Base-by-base conservation (phyloP, 2,888 invertebrate species). In the Toxonevra muliebris region DNA sequence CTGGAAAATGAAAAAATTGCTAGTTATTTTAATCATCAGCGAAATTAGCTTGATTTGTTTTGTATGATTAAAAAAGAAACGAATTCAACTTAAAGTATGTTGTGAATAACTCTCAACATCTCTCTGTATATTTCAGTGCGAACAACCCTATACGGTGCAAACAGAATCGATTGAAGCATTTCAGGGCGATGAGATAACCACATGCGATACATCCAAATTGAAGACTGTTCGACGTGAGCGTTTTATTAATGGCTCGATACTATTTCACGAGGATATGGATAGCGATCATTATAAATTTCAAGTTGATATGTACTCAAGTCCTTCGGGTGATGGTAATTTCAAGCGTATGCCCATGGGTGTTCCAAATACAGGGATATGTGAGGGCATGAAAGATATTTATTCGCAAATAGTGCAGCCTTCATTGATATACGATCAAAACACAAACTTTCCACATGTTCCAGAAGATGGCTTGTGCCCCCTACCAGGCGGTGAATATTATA, bases 351-450 rank as follows among this genome's bases (percentile, higher is more conserved):
- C 76, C 13, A 74, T 79, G 70, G 81, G 79, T 58, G 76, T 81
- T 12, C 82, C 81, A 0, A 76, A 71, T 40, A 80, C 80, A 0
- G 73, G 71, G 12, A 76, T 80, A 4, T 81, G 81, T 60, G 82
- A 81, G 11, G 80, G 77, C 43, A 77, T 81, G 64, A 76, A 79
- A 15, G 79, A 81, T 55, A 77, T 81, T 60, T 81, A 76, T 19
- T 75, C 75, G 0, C 77, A 80, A 60, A 77, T 81, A 30, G 74
- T 80, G 0, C 79, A 81, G 66, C 79, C 80, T 0, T 79, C 81
- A 0, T 7, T 81, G 4, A 68, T 54, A n/a, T 52, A 70, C 4
- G 80, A 74, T 13, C 79, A 80, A 9, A 76, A 79, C 5, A 76
- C 79, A 0, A 77, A 81, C 53, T 77, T 81, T 13, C 81, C 82